Conservation (phyloP, 1,140 invertebrate genomes). For the Atta colombica region DNA sequence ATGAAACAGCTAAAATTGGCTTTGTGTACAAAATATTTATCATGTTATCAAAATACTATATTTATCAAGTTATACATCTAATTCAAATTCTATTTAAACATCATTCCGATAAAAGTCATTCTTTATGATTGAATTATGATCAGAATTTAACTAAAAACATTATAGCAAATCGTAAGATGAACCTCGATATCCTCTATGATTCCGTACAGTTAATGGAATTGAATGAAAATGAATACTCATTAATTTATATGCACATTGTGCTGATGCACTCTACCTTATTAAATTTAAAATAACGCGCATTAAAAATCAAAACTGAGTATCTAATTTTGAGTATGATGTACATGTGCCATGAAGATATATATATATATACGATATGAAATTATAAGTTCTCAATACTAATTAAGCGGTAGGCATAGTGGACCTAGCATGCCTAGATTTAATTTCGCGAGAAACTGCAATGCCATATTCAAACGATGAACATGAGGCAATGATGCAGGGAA, state of each 20-base stretch:
- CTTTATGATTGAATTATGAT: not conserved
- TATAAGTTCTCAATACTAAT: slow-evolving; percentile 49
- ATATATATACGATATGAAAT: not conserved
- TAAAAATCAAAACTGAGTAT: not conserved
- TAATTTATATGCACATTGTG: not conserved
- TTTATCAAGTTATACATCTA: slow-evolving; percentile 15
- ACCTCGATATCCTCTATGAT: not conserved
- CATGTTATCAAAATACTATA: slow-evolving; percentile 22
- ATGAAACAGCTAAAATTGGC: not conserved
- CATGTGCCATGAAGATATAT: not conserved
- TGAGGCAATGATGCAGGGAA: slow-evolving; percentile 7
- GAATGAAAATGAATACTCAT: not conserved
- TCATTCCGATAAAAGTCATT: slow-evolving; percentile 13
- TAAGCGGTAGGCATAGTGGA: slow-evolving; percentile 28
- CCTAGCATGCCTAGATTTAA: slow-evolving; percentile 35
- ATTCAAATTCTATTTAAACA: slow-evolving; percentile 22
- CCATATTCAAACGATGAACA: not conserved
- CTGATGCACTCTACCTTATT: not conserved
- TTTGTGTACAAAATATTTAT: slow-evolving; percentile 46
- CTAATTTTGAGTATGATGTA: not conserved
- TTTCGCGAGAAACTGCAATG: slow-evolving; percentile 32
- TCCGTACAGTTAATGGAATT: not conserved
- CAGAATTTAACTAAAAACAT: not conserved
- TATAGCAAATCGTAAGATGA: not conserved
- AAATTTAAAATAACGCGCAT: not conserved